Evolutionary conservation across 2,797 vertebrate species (phyloP).

Genomic region (Capromys pilorides): DNA sequence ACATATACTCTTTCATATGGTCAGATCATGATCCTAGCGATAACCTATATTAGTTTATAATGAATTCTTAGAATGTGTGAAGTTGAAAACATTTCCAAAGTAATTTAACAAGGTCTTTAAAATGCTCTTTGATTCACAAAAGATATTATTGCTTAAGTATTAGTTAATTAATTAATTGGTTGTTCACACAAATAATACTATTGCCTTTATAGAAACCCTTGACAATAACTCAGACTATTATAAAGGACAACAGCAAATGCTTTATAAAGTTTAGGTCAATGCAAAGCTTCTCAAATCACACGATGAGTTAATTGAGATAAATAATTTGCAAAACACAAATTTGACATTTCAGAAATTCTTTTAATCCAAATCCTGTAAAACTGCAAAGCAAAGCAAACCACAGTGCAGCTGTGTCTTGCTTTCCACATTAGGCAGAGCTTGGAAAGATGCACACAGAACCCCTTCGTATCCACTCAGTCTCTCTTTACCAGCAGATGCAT

Average conservation of each 20-base stretch:
- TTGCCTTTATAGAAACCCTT: conserved; percentile 9
- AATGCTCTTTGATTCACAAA: background rate
- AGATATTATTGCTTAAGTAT: background rate
- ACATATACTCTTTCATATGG: conserved; percentile 6
- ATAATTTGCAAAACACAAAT: background rate
- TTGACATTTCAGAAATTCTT: background rate
- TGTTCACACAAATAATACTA: background rate
- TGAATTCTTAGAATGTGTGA: background rate
- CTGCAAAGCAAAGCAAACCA: background rate
- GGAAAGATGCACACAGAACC: background rate
- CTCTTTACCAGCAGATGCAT: background rate
- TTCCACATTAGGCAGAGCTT: background rate
- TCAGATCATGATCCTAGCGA: background rate
- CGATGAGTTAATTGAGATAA: background rate
- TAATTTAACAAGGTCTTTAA: conserved; percentile 12
- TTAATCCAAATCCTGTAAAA: background rate
- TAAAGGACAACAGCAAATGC: background rate
- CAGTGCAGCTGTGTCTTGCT: background rate
- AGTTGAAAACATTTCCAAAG: background rate
- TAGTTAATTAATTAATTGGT: background rate
- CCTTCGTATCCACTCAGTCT: background rate
- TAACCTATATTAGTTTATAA: background rate
- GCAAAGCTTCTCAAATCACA: background rate
- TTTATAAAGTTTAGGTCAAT: background rate
- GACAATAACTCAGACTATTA: background rate